These are phyloP conservation scores for Penaeus monodon DNA, from an alignment of 2,888 invertebrate genomes.

Conservation along the genomic window DNA sequence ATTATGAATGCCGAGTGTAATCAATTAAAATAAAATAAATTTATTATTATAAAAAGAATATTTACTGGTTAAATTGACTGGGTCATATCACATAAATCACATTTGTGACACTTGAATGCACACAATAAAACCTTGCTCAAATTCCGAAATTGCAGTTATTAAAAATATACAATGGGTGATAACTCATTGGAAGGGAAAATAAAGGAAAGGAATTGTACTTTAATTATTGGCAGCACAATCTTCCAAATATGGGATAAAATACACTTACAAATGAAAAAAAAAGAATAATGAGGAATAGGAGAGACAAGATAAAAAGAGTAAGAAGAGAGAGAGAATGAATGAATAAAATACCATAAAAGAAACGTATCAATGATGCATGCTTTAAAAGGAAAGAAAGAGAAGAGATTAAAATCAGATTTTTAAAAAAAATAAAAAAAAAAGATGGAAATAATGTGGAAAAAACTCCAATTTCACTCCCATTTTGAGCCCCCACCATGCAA, in stretches of 20 bases:
- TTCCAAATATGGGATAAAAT: background rate
- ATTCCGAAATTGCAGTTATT: background rate
- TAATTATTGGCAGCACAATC: slow-evolving; percentile 1
- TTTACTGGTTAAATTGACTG: slow-evolving; percentile 5
- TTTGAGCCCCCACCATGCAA: too few species aligned
- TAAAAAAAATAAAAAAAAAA: too few species aligned
- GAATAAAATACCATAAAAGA: background rate
- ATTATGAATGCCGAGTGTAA: background rate
- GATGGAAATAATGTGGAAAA: too few species aligned
- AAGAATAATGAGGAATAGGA: background rate
- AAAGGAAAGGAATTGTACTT: slow-evolving; percentile 17
- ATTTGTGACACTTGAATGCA: slow-evolving; percentile 16
- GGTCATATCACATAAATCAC: slow-evolving; percentile 6
- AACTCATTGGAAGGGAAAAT: background rate
- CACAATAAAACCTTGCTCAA: background rate
- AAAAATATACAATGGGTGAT: background rate
- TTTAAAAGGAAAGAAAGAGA: too few species aligned
- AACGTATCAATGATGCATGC: too few species aligned
- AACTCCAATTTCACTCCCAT: too few species aligned
- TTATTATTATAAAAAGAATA: background rate
- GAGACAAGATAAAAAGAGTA: background rate
- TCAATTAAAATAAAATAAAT: background rate
- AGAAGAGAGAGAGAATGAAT: background rate
- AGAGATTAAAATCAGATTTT: too few species aligned
- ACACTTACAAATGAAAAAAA: background rate